Percentiles rank a stretch among this genome's conserved stretches.
phyloP scores from a whole-genome alignment of 2,797 vertebrate genomes.

The Artibeus jamaicensis region DNA sequence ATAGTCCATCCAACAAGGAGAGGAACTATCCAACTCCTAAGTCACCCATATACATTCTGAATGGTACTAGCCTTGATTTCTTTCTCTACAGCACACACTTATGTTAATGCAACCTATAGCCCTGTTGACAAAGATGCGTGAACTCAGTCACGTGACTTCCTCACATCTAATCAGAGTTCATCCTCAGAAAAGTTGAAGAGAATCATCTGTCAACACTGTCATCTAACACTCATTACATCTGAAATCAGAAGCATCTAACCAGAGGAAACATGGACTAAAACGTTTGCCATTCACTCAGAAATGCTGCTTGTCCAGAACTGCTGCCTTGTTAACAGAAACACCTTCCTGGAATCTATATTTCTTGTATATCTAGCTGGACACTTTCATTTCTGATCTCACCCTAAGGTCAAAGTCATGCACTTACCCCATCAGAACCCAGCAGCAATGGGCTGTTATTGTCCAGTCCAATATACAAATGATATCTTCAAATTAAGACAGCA shows the following conservation, averaged over 20 bases:
- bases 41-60: not conserved
- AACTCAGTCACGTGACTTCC: constrained; percentile 46
- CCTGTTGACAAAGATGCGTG: not conserved
- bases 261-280: constrained; percentile 53
- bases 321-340: constrained; percentile 14
- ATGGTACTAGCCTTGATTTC: not conserved
- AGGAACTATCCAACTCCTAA: not conserved
- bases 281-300: constrained; percentile 33
- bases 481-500: constrained; percentile 36
- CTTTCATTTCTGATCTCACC: constrained; percentile 8
- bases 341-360: not conserved
- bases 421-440: constrained; percentile 51
- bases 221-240: constrained; percentile 6
- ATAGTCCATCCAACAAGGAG: not conserved
- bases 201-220: constrained; percentile 30
- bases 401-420: not conserved
- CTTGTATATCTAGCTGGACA: constrained; percentile 10
- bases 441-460: not conserved
- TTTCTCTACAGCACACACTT: not conserved
- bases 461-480: not conserved
- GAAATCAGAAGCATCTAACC: constrained; percentile 24
- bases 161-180: not conserved
- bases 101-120: not conserved
- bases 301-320: constrained; percentile 33
- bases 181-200: constrained; percentile 46